Base-by-base conservation (phyloP, 2,888 invertebrate species). In the Odontothrips loti region DNA sequence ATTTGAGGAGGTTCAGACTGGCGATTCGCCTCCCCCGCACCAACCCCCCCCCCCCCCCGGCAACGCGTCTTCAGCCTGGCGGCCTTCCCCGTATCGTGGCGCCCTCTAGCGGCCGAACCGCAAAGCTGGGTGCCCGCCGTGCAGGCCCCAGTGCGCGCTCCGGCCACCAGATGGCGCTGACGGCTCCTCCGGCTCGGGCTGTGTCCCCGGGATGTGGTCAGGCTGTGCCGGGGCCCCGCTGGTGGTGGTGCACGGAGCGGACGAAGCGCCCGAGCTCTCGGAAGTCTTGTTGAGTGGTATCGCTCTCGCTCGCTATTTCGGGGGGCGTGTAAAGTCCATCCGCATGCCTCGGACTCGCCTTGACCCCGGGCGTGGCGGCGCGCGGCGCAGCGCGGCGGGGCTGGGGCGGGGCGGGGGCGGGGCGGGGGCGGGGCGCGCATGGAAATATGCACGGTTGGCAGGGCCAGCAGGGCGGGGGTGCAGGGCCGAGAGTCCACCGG, bases 31-130 rank as follows among this genome's bases (percentile, higher is more conserved):
- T 9, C 20, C 80, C 20, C 79, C 80, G 81, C 79, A 43, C 10
- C 79, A n/a, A 75, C 79, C 81, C 82, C 80, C 51, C 81, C 79
- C 58, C 80, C 34, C 27, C 79, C 79, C 43, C 27, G 80, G 20
- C 80, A 63, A 58, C 78, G 80, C 63, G 63, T 79, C 4, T 15
- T 15, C 58, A 0, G 11, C 58, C 58, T 15, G 51, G 15, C 51
- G 20, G 12, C 51, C 51, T 58, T 43, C 34, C 58, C 68, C 68
- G 68, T 11, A 23, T 9, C 23, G 68, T 75, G 68, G 68, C 68
- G 68, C 27, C 23, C 68, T 27, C 68, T 27, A 11, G 68, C 68
- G 68, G 68, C 68, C 0, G 68, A 12, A 12, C 11, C 27, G 6
- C 6, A n/a, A 58, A 58, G 58, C 58, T 8, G 15, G 17, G 0